These are phyloP conservation scores for Hestina assimilis DNA, from an alignment of 1,140 invertebrate species.

Conservation along the genomic window DNA sequence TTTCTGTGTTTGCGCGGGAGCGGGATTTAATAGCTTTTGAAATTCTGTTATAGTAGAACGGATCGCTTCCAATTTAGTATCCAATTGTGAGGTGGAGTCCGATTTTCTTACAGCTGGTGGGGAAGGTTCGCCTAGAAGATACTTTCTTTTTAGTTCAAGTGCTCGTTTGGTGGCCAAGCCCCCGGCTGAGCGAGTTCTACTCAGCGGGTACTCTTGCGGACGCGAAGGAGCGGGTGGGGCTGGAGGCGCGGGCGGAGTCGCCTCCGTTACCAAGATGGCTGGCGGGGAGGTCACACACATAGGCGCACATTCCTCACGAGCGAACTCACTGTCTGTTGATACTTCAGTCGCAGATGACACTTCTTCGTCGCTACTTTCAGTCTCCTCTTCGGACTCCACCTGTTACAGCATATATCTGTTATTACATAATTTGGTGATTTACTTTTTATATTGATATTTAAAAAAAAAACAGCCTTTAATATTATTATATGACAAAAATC, in stretches of 20 bases:
- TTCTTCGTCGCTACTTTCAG: conserved; percentile 83
- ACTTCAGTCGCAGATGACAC: conserved; percentile 93
- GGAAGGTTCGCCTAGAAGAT: conserved; percentile 84
- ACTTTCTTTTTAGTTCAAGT: conserved; percentile 90
- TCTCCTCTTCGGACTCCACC: conserved; percentile 84
- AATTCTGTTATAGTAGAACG: conserved; percentile 92
- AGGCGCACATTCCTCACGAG: conserved; percentile 87
- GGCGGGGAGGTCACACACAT: conserved; percentile 55
- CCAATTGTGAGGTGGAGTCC: conserved; percentile 90
- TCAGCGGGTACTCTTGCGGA: conserved; percentile 86
- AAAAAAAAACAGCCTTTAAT: not conserved
- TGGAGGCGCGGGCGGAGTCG: conserved; percentile 77
- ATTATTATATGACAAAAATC: no score
- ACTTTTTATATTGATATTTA: no score
- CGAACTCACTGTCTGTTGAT: conserved; percentile 94
- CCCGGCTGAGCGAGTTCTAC: conserved; percentile 89
- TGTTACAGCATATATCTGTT: conserved; percentile 15
- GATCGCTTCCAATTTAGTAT: conserved; percentile 89
- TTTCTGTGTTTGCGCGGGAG: conserved; percentile 77
- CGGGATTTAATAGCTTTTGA: conserved; percentile 91
- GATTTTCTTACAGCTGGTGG: conserved; percentile 86
- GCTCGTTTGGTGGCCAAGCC: conserved; percentile 92
- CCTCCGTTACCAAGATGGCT: conserved; percentile 52
- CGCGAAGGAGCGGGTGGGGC: conserved; percentile 78
- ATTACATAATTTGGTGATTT: not conserved